Base-by-base conservation (phyloP, 1,140 invertebrate species). In the Brachionus rotundiformis region DNA sequence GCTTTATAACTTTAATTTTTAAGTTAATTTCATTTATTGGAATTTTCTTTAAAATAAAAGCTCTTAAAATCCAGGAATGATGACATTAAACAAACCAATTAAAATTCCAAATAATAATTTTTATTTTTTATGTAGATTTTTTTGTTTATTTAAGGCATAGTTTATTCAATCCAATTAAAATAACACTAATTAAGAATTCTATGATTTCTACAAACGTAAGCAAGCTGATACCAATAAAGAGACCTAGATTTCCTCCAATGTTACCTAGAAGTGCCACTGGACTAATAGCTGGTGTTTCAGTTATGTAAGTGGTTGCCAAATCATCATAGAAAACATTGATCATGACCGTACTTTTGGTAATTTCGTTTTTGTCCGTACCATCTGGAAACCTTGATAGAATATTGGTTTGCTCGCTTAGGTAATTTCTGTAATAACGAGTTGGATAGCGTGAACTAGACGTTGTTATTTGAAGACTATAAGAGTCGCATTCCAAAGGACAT, bases 161-260 rank as follows among this genome's bases (percentile, higher is more conserved):
- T 73, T 44, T 73, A 25, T 73, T 73, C 10, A 73, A 31, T 0
- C 29, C 7, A 5, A 79, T 63, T 36, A 79, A 79, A 54, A 79
- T n/a, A 39, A 39, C 6, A 29, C 54, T 49, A 8, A 79, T 59
- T 79, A 79, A 79, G n/a, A 79, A 63, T 41, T 79, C 76, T 7
- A 79, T 59, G 23, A 79, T 36, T 79, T 79, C 76, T 1, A 79
- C 76, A 59, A 63, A 54, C 31, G 76, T 79, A 19, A 79, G 47
- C 47, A 79, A 41, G 59, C 76, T 79, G 5, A 79, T 79, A 31
- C 76, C 76, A n/a, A 79, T 79, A 79, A 79, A 79, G 3, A 79
- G 47, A 6, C 76, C 76, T 31, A 79, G 27, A 79, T 79, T 79
- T 5, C 76, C 76, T 16, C 76, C 76, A 19, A 79, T 59, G 19